Percentiles rank a stretch among this genome's conserved stretches.
Evolutionary conservation across 2,888 invertebrate genomes (phyloP).

Genomic region (Notodonta dromedarius): DNA sequence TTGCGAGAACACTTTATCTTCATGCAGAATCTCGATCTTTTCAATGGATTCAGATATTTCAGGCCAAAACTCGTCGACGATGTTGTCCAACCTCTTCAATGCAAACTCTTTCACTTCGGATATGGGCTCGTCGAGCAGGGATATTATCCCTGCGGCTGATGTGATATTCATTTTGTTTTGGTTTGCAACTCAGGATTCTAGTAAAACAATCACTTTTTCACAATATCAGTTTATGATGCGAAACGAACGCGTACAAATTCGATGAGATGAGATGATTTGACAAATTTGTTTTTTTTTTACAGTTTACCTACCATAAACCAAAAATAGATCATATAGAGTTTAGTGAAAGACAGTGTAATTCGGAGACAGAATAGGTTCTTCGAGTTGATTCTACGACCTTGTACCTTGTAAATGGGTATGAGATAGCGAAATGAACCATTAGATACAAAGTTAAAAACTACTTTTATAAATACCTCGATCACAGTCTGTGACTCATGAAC

Average conservation of each 20-base stretch:
- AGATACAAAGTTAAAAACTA: too few relatives aligned
- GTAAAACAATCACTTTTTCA: constrained; percentile 24
- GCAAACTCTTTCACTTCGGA: constrained; percentile 97
- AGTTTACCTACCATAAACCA: neutral
- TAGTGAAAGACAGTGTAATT: too few relatives aligned
- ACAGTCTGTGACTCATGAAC: too few relatives aligned
- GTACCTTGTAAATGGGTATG: too few relatives aligned
- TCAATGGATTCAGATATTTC: constrained; percentile 99
- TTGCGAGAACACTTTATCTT: constrained; percentile 94
- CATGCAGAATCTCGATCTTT: constrained; percentile 98
- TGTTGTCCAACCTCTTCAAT: constrained; percentile 94
- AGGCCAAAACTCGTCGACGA: constrained; percentile 99
- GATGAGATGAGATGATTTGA: constrained; percentile 66
- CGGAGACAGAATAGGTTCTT: too few relatives aligned
- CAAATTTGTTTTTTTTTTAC: constrained; percentile 60
- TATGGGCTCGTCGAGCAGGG: constrained; percentile 97
- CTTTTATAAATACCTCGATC: too few relatives aligned
- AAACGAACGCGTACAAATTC: constrained; percentile 48
- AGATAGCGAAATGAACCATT: too few relatives aligned
- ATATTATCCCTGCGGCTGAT: constrained; percentile 94
- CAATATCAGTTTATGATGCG: constrained; percentile 35
- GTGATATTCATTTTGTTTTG: constrained; percentile 76
- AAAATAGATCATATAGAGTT: too few relatives aligned
- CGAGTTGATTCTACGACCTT: too few relatives aligned
- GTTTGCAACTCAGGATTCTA: constrained; percentile 30